These are phyloP conservation scores for Pterocles burchelli DNA, from an alignment of 2,113 vertebrate species.

Conservation along the genomic window DNA sequence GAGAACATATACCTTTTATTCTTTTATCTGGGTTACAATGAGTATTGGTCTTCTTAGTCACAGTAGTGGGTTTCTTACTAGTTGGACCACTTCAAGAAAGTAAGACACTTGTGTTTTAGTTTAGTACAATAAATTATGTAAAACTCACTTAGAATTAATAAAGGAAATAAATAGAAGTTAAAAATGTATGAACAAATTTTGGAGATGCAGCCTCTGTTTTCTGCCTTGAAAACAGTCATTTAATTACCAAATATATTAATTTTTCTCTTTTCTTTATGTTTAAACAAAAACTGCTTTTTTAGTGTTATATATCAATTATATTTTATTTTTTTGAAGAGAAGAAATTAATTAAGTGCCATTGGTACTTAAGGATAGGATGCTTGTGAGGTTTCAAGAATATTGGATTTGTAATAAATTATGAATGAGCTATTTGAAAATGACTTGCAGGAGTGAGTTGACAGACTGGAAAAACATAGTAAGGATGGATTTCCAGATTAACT, in stretches of 20 bases:
- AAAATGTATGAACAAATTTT: background rate
- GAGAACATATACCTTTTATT: background rate
- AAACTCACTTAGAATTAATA: background rate
- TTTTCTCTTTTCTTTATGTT: background rate
- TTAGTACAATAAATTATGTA: background rate
- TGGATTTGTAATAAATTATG: background rate
- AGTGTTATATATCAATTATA: background rate
- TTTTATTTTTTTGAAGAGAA: background rate
- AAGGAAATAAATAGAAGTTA: background rate
- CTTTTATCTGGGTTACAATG: background rate
- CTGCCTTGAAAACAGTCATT: background rate
- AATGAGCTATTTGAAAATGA: background rate
- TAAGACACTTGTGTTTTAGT: background rate
- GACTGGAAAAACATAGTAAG: background rate
- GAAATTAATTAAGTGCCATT: background rate
- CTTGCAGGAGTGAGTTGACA: background rate
- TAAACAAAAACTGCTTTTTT: background rate
- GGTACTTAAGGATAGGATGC: background rate
- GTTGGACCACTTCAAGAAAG: background rate
- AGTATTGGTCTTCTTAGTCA: background rate
- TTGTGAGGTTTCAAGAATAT: background rate
- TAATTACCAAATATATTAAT: background rate
- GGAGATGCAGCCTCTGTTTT: background rate
- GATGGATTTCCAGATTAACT: background rate
- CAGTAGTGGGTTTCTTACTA: background rate